A percentile compares a stretch with the other conserved stretches of the same genome.
phyloP scores from a whole-genome alignment of 2,113 vertebrate species.

The Clarias gariepinus region DNA sequence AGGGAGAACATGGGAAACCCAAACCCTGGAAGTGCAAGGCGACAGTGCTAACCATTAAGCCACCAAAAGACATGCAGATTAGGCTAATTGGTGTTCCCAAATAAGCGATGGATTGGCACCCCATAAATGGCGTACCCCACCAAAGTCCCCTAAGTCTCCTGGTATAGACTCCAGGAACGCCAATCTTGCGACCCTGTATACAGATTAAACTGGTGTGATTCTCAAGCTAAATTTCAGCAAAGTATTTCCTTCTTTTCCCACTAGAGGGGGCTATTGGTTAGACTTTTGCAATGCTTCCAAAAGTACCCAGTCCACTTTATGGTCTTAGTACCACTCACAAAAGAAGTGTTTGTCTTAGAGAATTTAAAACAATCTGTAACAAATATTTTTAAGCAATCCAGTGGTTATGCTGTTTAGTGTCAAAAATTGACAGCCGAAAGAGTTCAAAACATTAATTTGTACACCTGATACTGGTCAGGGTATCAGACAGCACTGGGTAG shows the following conservation, averaged over 20 bases:
- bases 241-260: neutral
- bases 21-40: too few relatives aligned
- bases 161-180: too few relatives aligned
- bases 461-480: neutral
- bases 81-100: too few relatives aligned
- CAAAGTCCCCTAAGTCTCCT: too few relatives aligned
- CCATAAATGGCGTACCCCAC: too few relatives aligned
- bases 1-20: too few relatives aligned
- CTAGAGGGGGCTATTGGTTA: conserved; percentile 1
- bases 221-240: too few relatives aligned
- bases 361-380: neutral
- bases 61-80: too few relatives aligned
- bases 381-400: neutral
- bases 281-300: neutral
- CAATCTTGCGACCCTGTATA: too few relatives aligned
- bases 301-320: neutral
- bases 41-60: too few relatives aligned
- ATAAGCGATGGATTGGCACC: too few relatives aligned
- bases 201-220: too few relatives aligned
- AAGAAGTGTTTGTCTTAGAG: neutral
- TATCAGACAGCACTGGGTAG: neutral
- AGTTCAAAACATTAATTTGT: neutral
- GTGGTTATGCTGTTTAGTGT: neutral
- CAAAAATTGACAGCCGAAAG: neutral
- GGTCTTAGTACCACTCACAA: neutral